phyloP scores from a whole-genome alignment of 2,888 invertebrate genomes.

The Thera obeliscata region DNA sequence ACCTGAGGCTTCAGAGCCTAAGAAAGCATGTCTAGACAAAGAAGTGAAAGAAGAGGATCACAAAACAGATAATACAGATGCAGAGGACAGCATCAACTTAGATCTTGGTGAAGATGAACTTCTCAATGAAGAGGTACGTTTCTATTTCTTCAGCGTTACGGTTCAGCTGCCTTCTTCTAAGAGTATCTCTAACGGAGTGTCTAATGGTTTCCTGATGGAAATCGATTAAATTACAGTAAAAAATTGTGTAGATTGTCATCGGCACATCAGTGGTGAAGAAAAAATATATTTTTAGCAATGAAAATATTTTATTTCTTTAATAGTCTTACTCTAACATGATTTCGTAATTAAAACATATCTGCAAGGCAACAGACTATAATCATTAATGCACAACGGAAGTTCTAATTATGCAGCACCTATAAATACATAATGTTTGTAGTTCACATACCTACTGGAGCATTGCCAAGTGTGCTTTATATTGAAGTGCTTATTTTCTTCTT shows the following conservation, averaged over 20 bases:
- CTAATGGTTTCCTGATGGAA: conserved; percentile 59
- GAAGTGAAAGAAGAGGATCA: conserved; percentile 66
- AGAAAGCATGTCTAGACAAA: conserved; percentile 72
- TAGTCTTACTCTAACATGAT: conserved; percentile 54
- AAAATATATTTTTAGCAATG: conserved; percentile 44
- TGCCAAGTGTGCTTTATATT: conserved; percentile 49
- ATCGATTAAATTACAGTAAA: conserved; percentile 57
- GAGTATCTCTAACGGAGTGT: conserved; percentile 61
- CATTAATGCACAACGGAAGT: conserved; percentile 25
- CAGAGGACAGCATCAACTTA: conserved; percentile 91
- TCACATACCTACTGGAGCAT: conserved; percentile 45
- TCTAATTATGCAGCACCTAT: conserved; percentile 36
- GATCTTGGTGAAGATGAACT: conserved; percentile 93
- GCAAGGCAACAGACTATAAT: conserved; percentile 19
- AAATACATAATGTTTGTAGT: conserved; percentile 45
- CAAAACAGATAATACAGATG: conserved; percentile 85
- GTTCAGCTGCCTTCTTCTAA: conserved; percentile 63
- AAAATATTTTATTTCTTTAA: conserved; percentile 56
- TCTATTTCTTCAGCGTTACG: conserved; percentile 78
- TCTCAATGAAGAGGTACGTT: conserved; percentile 90
- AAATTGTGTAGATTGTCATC: conserved; percentile 12
- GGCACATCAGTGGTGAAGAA: conserved; percentile 8
- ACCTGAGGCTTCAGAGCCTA: conserved; percentile 63
- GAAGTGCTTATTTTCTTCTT: conserved; percentile 54
- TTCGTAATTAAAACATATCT: conserved; percentile 5